Conservation (phyloP, 30 jellyfish, hydroid and myxozoan genomes). For the Phacellophora camtschatica region DNA sequence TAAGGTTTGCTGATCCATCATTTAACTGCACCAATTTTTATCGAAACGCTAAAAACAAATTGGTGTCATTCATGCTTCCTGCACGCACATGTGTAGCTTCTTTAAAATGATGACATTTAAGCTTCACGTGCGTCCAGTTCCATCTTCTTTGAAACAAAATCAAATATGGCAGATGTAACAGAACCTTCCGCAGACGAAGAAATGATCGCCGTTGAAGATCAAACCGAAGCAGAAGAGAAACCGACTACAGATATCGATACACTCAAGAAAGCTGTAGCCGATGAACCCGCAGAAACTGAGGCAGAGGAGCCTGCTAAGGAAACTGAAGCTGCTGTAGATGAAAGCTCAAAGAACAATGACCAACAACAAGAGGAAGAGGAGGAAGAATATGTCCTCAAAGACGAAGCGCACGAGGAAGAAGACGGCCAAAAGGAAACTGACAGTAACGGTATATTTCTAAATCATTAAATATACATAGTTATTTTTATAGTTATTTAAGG, state of each 20-base stretch:
- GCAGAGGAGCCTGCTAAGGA: neutral
- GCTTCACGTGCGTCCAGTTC: no score
- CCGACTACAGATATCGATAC: conserved; percentile 32
- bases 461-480: no score
- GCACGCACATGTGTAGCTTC: no score
- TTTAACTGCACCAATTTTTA: no score
- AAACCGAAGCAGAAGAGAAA: conserved; percentile 16
- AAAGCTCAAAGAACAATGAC: conserved; percentile 20
- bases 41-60: no score
- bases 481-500: no score
- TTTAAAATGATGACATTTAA: no score
- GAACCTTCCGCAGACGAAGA: conserved; percentile 48
- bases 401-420: conserved; percentile 67
- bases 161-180: conserved; percentile 56
- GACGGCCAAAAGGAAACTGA: conserved; percentile 53
- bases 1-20: no score
- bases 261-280: conserved; percentile 35
- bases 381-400: conserved; percentile 68
- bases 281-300: neutral
- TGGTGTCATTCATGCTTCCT: no score
- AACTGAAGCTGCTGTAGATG: conserved; percentile 28
- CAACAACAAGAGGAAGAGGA: conserved; percentile 63
- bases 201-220: conserved; percentile 18
- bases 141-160: no score
- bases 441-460: conserved; percentile 30